These are phyloP conservation scores for Venturia canescens DNA, from an alignment of 1,140 invertebrate genomes.

Conservation along the genomic window DNA sequence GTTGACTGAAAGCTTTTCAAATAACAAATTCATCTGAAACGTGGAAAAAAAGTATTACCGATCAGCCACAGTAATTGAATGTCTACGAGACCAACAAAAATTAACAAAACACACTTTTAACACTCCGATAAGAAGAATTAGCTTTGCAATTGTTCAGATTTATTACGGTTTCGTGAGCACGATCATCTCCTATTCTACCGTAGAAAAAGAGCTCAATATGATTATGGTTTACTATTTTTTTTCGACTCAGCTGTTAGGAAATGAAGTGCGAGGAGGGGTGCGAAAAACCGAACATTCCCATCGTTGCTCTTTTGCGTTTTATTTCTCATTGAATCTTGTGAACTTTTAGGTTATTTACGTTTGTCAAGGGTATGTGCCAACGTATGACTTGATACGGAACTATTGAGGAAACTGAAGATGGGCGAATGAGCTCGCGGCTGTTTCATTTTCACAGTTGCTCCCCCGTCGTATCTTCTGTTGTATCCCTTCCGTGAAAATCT, in stretches of 20 bases:
- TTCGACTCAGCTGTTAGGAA: neutral
- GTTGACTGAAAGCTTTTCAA: no score
- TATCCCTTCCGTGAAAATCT: conserved; percentile 39
- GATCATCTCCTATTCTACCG: neutral
- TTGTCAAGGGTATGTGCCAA: neutral
- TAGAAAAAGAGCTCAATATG: conserved; percentile 39
- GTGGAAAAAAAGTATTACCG: no score
- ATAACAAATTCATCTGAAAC: no score
- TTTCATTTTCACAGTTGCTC: conserved; percentile 32
- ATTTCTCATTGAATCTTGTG: conserved; percentile 3
- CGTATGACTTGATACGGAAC: conserved; percentile 10
- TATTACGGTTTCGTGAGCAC: conserved; percentile 14
- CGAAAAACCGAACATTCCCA: neutral
- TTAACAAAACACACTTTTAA: no score
- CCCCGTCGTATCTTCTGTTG: neutral
- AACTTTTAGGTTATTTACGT: conserved; percentile 19
- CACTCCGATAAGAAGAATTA: no score
- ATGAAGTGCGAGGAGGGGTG: neutral
- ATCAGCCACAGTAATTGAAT: no score
- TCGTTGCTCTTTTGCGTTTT: conserved; percentile 30
- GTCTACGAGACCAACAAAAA: no score
- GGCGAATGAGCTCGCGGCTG: conserved; percentile 38
- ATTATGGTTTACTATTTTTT: conserved; percentile 7
- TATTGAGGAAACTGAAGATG: conserved; percentile 46
- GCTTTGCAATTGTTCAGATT: conserved; percentile 10